Evolutionary conservation across 2,797 vertebrate genomes (phyloP), one percentile per base, ranked within the genome.

Genomic region (Acrossocheilus fasciatus): DNA sequence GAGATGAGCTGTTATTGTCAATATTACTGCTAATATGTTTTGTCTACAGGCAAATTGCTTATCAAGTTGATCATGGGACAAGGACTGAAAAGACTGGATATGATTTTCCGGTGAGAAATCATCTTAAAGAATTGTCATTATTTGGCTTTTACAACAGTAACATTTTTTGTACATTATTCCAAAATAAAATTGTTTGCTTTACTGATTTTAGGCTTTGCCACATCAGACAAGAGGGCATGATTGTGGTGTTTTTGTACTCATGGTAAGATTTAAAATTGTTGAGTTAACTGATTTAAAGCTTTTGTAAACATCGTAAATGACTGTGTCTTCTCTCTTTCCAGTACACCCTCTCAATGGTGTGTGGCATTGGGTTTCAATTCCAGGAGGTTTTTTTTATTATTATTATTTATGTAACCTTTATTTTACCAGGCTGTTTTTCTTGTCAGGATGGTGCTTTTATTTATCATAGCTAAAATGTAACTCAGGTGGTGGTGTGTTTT

Each of bases 71-170:
- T 73, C 43, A 6, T 0, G 43, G 72, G 41, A 74, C 26, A 15
- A 50, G 72, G 72, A 74, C 72, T 30, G 72, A 74, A 74, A 74
- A 17, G 12, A 74, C 72, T 43, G 70, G 70, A 73, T 26, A 73
- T 11, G 41, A 73, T 45, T 73, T 73, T 73, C 6, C 11, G 11
- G 70, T 73, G 39, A 72, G 7, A 23, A 43, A 74, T 26, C 57
- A 59, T n/a, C 57, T 59, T 62, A 62, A 52, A 52, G 17, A 52
- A 52, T 52, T 52, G 50, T 52, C 50, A 52, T 52, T 52, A 52
- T 52, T 17, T 52, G 17, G 5, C 17, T 52, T 52, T 52, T 52
- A 47, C 45, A 47, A 47, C 45, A 47, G 45, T 47, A 5, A 5
- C 4, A 39, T 4, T 39, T 14, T 47, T 47, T 47, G 45, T 47